These are phyloP conservation scores for Hippocampus mohnikei DNA, from an alignment of 2,113 vertebrate genomes.

Conservation along the genomic window DNA sequence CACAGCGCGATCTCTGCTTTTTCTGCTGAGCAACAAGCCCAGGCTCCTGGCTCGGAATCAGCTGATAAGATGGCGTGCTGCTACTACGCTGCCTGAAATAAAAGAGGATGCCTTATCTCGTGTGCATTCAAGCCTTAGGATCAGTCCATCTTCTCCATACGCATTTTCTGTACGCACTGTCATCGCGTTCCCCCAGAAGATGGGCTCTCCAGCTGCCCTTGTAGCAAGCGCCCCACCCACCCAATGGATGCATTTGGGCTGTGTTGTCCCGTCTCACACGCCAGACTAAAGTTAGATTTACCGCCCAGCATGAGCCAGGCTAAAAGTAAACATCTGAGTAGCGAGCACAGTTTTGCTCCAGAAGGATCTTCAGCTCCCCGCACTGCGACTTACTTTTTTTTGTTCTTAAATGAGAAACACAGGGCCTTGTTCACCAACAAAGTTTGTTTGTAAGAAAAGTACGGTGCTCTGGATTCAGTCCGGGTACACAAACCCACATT, in stretches of 20 bases:
- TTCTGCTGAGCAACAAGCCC: conserved; percentile 67
- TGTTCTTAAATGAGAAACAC: background rate
- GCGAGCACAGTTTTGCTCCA: conserved; percentile 28
- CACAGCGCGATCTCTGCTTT: conserved; percentile 52
- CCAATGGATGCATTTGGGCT: conserved; percentile 44
- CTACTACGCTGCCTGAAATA: conserved; percentile 56
- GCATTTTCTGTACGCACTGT: background rate
- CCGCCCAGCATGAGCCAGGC: conserved; percentile 32
- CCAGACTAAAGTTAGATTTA: conserved; percentile 55
- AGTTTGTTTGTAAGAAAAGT: conserved; percentile 2
- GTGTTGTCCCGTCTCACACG: conserved; percentile 42
- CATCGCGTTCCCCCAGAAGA: conserved; percentile 5
- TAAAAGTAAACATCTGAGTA: conserved; percentile 51
- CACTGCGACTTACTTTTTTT: background rate
- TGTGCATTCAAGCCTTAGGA: conserved; percentile 11
- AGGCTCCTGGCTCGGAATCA: conserved; percentile 62
- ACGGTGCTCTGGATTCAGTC: background rate
- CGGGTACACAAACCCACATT: background rate
- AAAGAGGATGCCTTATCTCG: conserved; percentile 34
- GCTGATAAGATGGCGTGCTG: conserved; percentile 66
- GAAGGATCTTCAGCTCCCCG: too few species aligned
- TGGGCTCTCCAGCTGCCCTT: conserved; percentile 15
- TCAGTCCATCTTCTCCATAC: background rate
- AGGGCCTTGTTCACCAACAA: background rate
- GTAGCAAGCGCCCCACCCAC: background rate